Conservation (phyloP, 2,113 vertebrate genomes). For the Oryzias javanicus region DNA sequence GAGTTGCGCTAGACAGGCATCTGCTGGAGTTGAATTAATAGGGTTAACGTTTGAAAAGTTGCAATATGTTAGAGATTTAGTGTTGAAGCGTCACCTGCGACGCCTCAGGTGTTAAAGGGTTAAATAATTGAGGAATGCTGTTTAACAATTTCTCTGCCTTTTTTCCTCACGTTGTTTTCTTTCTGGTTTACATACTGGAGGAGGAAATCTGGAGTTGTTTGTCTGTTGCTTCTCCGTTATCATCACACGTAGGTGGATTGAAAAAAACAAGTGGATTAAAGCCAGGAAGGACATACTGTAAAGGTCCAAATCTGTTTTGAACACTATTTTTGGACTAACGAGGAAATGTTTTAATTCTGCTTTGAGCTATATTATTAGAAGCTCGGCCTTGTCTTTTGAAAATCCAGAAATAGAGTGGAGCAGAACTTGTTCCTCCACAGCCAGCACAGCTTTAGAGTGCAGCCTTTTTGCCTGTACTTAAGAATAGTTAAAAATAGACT, state of each 20-base stretch:
- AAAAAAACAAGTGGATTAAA: conserved; percentile 40
- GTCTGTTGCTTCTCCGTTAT: conserved; percentile 12
- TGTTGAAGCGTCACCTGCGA: too few species aligned
- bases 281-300: conserved; percentile 10
- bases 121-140: too few species aligned
- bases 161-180: background rate
- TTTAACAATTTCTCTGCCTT: too few species aligned
- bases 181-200: background rate
- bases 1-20: too few species aligned
- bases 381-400: conserved; percentile 53
- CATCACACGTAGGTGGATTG: conserved; percentile 12
- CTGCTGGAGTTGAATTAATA: too few species aligned
- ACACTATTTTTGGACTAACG: conserved; percentile 62
- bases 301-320: conserved; percentile 34
- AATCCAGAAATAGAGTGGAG: conserved; percentile 62
- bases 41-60: too few species aligned
- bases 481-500: conserved; percentile 67
- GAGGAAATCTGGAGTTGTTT: background rate
- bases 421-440: conserved; percentile 44
- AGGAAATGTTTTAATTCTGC: conserved; percentile 46
- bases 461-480: conserved; percentile 50
- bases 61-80: too few species aligned
- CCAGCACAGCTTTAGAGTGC: conserved; percentile 51
- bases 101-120: too few species aligned
- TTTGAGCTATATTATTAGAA: conserved; percentile 65